Percentiles rank a stretch among this genome's conserved stretches.
Evolutionary conservation across 2,113 vertebrate genomes (phyloP).

Genomic region (Pogona vitticeps): DNA sequence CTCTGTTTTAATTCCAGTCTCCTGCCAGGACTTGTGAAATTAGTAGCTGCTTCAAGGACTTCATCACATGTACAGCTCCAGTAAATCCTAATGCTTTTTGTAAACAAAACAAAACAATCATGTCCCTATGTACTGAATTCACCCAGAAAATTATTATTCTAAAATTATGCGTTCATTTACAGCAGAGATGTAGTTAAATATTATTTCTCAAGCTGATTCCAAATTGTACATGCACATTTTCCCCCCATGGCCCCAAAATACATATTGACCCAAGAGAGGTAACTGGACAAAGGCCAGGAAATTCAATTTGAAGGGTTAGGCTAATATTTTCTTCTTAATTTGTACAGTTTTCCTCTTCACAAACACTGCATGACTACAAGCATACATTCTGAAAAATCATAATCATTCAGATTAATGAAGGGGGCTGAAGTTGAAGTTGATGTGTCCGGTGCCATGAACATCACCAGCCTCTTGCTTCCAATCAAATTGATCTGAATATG

Average conservation of each 20-base stretch:
- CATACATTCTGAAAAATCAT: slow-evolving; percentile 26
- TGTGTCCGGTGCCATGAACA: background rate
- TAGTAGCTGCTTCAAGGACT: background rate
- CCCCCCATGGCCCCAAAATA: slow-evolving; percentile 9
- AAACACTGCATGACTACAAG: slow-evolving; percentile 9
- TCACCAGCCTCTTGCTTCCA: background rate
- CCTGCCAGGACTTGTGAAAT: background rate
- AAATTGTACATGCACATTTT: slow-evolving; percentile 38
- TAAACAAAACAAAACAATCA: background rate
- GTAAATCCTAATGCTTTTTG: background rate
- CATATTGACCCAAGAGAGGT: slow-evolving; percentile 41
- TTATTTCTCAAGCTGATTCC: slow-evolving; percentile 22
- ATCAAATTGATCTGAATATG: background rate
- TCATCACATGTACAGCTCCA: background rate
- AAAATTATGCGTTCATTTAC: slow-evolving; percentile 16
- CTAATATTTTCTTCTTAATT: slow-evolving; percentile 44
- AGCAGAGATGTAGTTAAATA: slow-evolving; percentile 29
- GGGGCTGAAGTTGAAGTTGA: background rate
- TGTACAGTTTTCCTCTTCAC: slow-evolving; percentile 19
- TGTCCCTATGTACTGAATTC: slow-evolving; percentile 9
- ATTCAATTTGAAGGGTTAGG: slow-evolving; percentile 47
- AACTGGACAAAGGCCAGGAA: slow-evolving; percentile 46
- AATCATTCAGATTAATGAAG: background rate
- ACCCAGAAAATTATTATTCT: slow-evolving; percentile 21
- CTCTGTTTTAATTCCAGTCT: background rate